These are phyloP conservation scores for Cyphomyrus plagiostoma DNA, from an alignment of 2,113 vertebrate species.

Conservation along the genomic window DNA sequence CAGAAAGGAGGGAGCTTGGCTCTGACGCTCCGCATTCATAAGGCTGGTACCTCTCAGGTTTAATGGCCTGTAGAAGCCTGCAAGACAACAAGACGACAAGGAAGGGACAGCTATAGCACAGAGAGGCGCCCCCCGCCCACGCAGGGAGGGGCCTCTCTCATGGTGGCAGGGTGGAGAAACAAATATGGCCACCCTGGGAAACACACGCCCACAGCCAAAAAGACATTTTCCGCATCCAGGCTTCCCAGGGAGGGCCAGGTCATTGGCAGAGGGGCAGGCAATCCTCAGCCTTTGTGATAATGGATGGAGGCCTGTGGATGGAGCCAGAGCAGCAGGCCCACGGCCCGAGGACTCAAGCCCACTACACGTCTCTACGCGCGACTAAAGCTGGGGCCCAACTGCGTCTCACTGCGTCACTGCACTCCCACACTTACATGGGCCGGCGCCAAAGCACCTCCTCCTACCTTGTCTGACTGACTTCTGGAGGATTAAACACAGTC, in stretches of 20 bases:
- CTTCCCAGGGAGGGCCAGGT: too few relatives aligned
- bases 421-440: neutral
- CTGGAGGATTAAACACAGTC: neutral
- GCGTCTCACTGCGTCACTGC: neutral
- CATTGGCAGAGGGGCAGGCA: neutral
- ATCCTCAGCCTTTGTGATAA: neutral
- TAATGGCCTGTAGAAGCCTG: conserved; percentile 30
- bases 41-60: conserved; percentile 34
- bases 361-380: neutral
- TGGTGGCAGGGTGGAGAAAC: neutral
- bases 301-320: neutral
- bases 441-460: neutral
- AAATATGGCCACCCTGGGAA: neutral
- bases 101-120: conserved; percentile 12
- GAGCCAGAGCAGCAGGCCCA: neutral
- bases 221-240: neutral
- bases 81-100: conserved; percentile 20
- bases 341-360: neutral
- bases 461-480: neutral
- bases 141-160: too few relatives aligned
- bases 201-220: neutral
- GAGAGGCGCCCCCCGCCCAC: neutral
- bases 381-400: neutral
- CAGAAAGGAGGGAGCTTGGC: neutral
- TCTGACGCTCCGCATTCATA: conserved; percentile 19